Evolutionary conservation across 2,888 invertebrate species (phyloP).

Genomic region (Amitus sp.): DNA sequence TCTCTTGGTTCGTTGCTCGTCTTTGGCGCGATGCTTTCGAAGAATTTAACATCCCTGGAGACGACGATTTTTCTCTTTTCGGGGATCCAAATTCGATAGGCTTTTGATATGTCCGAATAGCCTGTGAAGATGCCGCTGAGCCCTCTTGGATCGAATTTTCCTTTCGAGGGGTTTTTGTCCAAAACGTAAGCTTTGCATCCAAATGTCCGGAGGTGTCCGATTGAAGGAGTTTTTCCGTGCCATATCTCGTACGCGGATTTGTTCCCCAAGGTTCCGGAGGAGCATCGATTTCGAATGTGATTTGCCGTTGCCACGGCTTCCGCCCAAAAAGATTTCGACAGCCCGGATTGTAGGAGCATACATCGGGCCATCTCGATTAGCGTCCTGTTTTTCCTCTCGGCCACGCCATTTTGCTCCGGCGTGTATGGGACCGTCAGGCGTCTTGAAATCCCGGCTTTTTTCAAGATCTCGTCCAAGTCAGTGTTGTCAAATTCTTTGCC

Average conservation of each 20-base stretch:
- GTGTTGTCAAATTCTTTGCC: too few species aligned
- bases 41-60: conserved; percentile 26
- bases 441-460: too few species aligned
- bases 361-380: conserved; percentile 24
- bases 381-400: too few species aligned
- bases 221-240: too few species aligned
- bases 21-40: too few species aligned
- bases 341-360: conserved; percentile 35
- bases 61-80: conserved; percentile 22
- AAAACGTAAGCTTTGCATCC: conserved; percentile 27
- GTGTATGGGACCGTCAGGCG: too few species aligned
- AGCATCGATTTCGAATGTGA: conserved; percentile 39
- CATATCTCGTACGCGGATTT: conserved; percentile 33
- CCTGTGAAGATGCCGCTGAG: conserved; percentile 33
- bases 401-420: too few species aligned
- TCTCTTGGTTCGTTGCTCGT: too few species aligned
- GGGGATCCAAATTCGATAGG: conserved; percentile 30
- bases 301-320: conserved; percentile 43
- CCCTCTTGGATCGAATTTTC: conserved; percentile 33
- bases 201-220: conserved; percentile 25
- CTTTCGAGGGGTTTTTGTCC: conserved; percentile 20
- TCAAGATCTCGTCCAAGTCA: too few species aligned
- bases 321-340: conserved; percentile 43
- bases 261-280: conserved; percentile 21
- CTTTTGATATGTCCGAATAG: conserved; percentile 30